These are phyloP conservation scores for Goniozus legneri DNA, from an alignment of 1,140 invertebrate species.

Conservation along the genomic window DNA sequence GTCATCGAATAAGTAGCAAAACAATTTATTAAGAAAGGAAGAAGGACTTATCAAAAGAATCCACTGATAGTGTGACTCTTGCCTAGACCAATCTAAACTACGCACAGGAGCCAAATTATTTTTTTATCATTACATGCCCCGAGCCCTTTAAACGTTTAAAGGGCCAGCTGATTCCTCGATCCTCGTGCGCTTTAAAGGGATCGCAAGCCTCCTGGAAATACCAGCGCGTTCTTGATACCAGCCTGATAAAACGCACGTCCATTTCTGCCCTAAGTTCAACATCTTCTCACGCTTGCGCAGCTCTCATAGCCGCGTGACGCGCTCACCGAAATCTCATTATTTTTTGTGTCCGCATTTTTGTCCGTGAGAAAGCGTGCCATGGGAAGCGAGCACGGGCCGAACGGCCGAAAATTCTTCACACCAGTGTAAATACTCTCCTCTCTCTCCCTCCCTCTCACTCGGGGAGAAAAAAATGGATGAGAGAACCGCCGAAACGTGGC, in stretches of 20 bases:
- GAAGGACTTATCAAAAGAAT: no score
- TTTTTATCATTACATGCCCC: no score
- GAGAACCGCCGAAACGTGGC: no score
- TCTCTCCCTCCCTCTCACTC: no score
- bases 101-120: no score
- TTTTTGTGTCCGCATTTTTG: conserved; percentile 14
- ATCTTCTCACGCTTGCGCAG: conserved; percentile 37
- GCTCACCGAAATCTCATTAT: conserved; percentile 25
- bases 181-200: conserved; percentile 5
- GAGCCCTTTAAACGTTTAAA: no score
- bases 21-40: no score
- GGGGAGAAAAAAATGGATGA: no score
- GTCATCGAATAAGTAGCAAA: background rate
- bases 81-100: no score
- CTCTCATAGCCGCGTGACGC: conserved; percentile 6
- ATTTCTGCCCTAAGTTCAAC: conserved; percentile 30
- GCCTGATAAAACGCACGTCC: conserved; percentile 26
- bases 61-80: no score
- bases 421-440: background rate
- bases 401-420: conserved; percentile 8
- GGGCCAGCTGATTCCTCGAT: no score
- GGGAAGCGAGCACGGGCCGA: no score
- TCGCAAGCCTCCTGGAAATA: background rate
- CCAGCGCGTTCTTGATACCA: conserved; percentile 12
- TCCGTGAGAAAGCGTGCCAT: conserved; percentile 17